Percentiles rank a stretch among this genome's conserved stretches.
Conservation (phyloP, 2,888 invertebrate genomes). For the Itoplectis maculator region DNA sequence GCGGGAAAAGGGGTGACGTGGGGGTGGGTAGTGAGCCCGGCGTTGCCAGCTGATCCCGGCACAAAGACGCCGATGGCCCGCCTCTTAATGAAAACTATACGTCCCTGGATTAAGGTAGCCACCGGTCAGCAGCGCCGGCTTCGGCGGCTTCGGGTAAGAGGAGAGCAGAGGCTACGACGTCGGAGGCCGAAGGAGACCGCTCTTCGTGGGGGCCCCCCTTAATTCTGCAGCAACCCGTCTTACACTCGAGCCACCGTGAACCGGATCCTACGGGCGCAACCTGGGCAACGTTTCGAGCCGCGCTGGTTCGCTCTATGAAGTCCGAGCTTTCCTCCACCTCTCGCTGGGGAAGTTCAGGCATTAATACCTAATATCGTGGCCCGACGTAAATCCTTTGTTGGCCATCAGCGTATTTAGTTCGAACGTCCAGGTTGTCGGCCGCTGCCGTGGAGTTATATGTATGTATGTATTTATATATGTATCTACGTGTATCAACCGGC, state of each 20-base stretch:
- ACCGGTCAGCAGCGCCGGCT: constrained; percentile 77
- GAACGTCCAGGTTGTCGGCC: constrained; percentile 45
- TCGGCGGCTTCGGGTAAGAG: constrained; percentile 14
- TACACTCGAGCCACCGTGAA: constrained; percentile 51
- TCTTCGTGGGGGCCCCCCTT: constrained; percentile 53
- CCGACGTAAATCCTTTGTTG: constrained; percentile 71
- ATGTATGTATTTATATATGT: not conserved
- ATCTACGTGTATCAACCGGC: not conserved
- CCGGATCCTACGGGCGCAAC: too few relatives aligned
- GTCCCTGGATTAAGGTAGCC: constrained; percentile 83
- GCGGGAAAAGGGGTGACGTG: constrained; percentile 42
- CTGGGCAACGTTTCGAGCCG: constrained; percentile 34
- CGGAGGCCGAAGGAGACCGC: constrained; percentile 60
- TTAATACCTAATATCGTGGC: constrained; percentile 84
- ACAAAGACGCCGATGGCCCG: constrained; percentile 79
- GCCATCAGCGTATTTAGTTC: constrained; percentile 60
- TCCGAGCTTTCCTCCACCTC: constrained; percentile 56
- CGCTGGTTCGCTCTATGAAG: constrained; percentile 47
- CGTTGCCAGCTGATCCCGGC: constrained; percentile 80
- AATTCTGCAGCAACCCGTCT: constrained; percentile 66
- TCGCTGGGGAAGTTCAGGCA: constrained; percentile 80
- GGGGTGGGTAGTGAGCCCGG: constrained; percentile 32
- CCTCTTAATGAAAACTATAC: constrained; percentile 84
- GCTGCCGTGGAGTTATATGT: constrained; percentile 37
- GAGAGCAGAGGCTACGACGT: constrained; percentile 46